A percentile compares a stretch with the other conserved stretches of the same genome.
phyloP scores from a whole-genome alignment of 2,797 vertebrate species.

The Xenentodon cancila region DNA sequence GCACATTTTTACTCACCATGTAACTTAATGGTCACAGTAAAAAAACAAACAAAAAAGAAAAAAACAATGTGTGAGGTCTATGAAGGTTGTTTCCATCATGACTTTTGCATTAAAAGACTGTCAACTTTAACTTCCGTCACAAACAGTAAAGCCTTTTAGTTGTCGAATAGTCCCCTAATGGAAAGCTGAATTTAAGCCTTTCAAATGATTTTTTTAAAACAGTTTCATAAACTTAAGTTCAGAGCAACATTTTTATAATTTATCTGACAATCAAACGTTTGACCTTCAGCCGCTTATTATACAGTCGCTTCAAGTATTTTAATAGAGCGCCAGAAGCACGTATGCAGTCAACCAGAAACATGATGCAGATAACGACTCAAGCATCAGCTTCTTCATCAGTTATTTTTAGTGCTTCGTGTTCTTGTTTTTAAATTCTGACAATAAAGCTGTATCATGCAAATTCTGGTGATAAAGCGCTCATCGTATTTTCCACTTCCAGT shows the following conservation, averaged over 20 bases:
- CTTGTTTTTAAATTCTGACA: background rate
- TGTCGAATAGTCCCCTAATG: background rate
- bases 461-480: background rate
- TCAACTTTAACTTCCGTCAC: background rate
- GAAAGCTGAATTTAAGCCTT: background rate
- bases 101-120: slow-evolving; percentile 7
- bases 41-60: too few relatives aligned
- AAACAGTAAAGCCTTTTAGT: background rate
- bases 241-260: background rate
- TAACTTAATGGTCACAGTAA: too few relatives aligned
- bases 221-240: background rate
- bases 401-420: slow-evolving; percentile 9
- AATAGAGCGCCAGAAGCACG: background rate
- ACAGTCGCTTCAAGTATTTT: background rate
- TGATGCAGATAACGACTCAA: background rate
- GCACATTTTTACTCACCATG: too few relatives aligned
- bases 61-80: background rate
- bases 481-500: slow-evolving; percentile 33
- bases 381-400: background rate
- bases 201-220: too few relatives aligned
- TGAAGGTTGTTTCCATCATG: background rate
- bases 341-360: background rate
- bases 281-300: background rate
- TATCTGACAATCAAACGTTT: background rate
- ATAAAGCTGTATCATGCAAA: slow-evolving; percentile 19